Base-by-base conservation (phyloP, 2,888 invertebrate species). In the Prenolepis imparis region DNA sequence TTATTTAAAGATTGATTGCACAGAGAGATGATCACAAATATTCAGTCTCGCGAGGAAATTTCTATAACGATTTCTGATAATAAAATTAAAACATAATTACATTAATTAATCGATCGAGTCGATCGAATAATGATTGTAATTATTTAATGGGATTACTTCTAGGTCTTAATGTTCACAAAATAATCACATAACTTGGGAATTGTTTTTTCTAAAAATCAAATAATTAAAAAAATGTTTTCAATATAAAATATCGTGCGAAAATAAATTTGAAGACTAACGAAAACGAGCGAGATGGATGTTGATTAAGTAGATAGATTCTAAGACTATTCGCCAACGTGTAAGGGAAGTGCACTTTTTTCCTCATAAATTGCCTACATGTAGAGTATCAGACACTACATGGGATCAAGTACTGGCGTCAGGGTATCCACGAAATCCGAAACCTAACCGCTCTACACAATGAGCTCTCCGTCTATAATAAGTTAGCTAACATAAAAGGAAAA, bases 331-430 rank as follows among this genome's bases (percentile, higher is more conserved):
- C 52, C 5, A 28, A 12, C 9, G 4, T 32, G n/a, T 6, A 66
- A 11, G 3, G 44, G 59, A 77, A 41, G 68, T 57, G 18, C 24
- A 32, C 36, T 68, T 59, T 59, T 44, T 36, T 70, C 3, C 9
- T 70, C 12, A 78, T 78, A 41, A 48, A 70, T 78, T 59, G 32
- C n/a, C 18, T 78, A 48, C 36, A 59, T 39, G 78, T 68, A 67
- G 52, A 77, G 57, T 68, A 78, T 68, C 32, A 36, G 78, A 66
- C 15, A 70, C 21, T 68, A 68, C 55, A 44, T 36, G 44, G 86
- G 74, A 84, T 78, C 83, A 66, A 85, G 67, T 86, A 84, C 63
- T 74, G 89, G 89, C 88, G 90, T 90, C 87, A 88, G 84, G 63
- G 74, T 66, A 85, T 70, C 72, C 82, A 82, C 21, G 88, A 85